These are phyloP conservation scores for Zoanthus solanderi DNA, from an alignment of 92 coral and sea anemone genomes.

Conservation along the genomic window DNA sequence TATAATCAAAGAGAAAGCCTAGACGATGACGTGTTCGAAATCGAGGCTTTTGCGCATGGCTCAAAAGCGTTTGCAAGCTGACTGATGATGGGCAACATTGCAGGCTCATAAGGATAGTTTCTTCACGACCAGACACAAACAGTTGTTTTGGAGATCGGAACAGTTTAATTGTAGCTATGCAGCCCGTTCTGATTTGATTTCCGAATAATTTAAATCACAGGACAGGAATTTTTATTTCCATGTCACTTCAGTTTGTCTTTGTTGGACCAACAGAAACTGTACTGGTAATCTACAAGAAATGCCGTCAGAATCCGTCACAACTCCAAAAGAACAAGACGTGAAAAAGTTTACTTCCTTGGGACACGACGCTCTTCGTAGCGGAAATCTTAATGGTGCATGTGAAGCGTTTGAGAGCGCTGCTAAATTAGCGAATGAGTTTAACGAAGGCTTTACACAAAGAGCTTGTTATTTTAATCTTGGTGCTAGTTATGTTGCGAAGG, in stretches of 20 bases:
- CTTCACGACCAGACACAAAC: slow-evolving; percentile 23
- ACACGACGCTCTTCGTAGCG: slow-evolving; percentile 80
- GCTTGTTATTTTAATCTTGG: slow-evolving; percentile 97
- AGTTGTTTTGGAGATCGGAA: neutral
- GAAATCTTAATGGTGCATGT: slow-evolving; percentile 81
- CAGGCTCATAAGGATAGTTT: neutral
- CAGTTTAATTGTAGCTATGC: neutral
- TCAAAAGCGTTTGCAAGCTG: slow-evolving; percentile 49
- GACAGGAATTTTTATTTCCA: neutral
- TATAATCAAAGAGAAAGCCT: slow-evolving; percentile 46
- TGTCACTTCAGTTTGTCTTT: neutral
- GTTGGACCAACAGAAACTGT: neutral
- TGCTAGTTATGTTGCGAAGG: slow-evolving; percentile 95
- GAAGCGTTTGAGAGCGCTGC: slow-evolving; percentile 87
- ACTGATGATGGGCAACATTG: neutral
- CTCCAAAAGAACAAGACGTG: slow-evolving; percentile 59
- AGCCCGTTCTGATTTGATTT: neutral
- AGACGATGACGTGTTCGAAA: slow-evolving; percentile 83
- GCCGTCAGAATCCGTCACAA: neutral
- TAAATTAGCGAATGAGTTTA: slow-evolving; percentile 68
- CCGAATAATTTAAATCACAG: neutral
- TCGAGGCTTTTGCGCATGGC: slow-evolving; percentile 80
- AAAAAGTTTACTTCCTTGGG: slow-evolving; percentile 87
- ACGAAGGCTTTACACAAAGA: slow-evolving; percentile 91
- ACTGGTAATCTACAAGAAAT: neutral